phyloP scores from a whole-genome alignment of 1,140 invertebrate genomes.

The Atopsyche davidsoni region DNA sequence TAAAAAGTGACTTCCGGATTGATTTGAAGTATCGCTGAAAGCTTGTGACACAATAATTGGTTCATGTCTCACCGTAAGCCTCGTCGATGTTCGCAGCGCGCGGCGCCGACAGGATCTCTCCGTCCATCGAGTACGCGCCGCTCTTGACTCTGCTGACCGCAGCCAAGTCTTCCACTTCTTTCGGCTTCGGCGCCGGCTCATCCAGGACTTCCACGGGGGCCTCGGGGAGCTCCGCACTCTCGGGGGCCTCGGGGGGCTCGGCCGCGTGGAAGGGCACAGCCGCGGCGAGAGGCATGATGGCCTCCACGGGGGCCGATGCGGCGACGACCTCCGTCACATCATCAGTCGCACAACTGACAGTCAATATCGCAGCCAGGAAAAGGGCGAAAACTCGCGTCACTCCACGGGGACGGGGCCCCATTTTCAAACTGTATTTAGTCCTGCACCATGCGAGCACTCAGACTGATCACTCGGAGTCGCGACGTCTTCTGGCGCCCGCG shows the following conservation, averaged over 20 bases:
- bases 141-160: not conserved
- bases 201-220: not conserved
- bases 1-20: too few species aligned
- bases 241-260: not conserved
- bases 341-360: not conserved
- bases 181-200: not conserved
- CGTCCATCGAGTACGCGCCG: slow-evolving; percentile 12
- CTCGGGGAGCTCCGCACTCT: not conserved
- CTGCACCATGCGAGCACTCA: slow-evolving; percentile 3
- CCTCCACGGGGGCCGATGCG: not conserved
- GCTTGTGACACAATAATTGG: too few species aligned
- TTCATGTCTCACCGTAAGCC: slow-evolving; percentile 14
- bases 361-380: not conserved
- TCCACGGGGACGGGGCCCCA: slow-evolving; percentile 6
- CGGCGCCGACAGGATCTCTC: not conserved
- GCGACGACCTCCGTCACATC: not conserved
- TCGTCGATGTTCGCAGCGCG: slow-evolving; percentile 5
- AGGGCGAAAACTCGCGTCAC: not conserved
- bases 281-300: not conserved
- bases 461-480: slow-evolving; percentile 7
- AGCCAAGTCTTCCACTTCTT: not conserved
- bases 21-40: too few species aligned
- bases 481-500: not conserved
- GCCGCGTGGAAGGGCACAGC: not conserved
- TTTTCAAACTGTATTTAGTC: not conserved